phyloP scores from a whole-genome alignment of 2,113 vertebrate species.

The Stegostoma tigrinum region DNA sequence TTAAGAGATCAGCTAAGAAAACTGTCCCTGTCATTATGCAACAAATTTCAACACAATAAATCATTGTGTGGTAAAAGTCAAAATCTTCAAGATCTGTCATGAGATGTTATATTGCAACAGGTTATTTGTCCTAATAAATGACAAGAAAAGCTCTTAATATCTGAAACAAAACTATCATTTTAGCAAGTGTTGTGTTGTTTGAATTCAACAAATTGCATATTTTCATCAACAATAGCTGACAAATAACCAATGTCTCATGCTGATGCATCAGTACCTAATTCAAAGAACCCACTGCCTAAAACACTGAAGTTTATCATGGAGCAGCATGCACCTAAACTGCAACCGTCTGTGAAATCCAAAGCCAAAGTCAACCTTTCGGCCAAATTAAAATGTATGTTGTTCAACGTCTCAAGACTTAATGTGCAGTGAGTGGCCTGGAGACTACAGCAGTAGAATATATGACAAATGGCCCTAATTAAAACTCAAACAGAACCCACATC shows the following conservation, averaged over 20 bases:
- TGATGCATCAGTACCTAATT: neutral
- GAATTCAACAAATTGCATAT: neutral
- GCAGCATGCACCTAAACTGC: neutral
- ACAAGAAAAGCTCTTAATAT: neutral
- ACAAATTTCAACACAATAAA: neutral
- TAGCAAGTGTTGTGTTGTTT: neutral
- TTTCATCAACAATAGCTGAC: neutral
- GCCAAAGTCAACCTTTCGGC: neutral
- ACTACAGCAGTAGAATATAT: neutral
- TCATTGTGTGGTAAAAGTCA: neutral
- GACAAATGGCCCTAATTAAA: neutral
- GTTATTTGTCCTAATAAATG: neutral
- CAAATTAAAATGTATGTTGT: neutral
- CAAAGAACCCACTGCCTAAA: neutral
- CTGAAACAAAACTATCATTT: neutral
- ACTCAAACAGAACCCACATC: neutral
- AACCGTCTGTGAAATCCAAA: neutral
- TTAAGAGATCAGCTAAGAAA: neutral
- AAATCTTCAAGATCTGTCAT: neutral
- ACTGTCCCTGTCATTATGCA: neutral
- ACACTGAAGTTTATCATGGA: neutral
- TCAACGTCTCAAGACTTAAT: neutral
- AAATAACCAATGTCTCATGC: neutral
- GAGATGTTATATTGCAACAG: neutral
- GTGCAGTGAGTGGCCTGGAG: neutral